A percentile compares a stretch with the other conserved stretches of the same genome.
These are phyloP conservation scores for Physocephala rufipes DNA, from an alignment of 2,888 invertebrate species.

Conservation along the genomic window DNA sequence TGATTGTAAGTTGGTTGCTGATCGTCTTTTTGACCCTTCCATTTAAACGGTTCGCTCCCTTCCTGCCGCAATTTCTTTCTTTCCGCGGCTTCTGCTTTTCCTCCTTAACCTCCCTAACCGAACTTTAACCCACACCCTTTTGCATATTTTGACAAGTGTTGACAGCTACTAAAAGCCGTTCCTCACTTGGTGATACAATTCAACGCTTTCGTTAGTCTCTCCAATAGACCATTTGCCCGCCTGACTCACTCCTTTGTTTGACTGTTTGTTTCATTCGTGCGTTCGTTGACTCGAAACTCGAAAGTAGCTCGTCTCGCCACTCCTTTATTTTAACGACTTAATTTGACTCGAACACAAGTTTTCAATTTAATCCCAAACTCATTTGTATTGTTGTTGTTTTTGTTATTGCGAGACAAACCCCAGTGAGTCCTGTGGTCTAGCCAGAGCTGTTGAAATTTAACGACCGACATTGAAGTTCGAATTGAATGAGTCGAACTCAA, in stretches of 20 bases:
- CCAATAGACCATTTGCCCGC: conserved; percentile 6
- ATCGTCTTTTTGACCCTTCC: no score
- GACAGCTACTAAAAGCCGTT: neutral
- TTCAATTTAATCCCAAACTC: neutral
- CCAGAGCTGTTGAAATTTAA: neutral
- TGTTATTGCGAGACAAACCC: neutral
- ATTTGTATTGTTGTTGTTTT: neutral
- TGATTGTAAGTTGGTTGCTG: no score
- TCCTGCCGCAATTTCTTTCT: no score
- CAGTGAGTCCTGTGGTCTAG: neutral
- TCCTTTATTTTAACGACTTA: neutral
- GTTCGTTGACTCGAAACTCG: neutral
- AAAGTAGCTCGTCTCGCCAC: neutral
- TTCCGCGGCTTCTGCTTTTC: neutral
- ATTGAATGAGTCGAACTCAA: neutral
- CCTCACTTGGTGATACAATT: no score
- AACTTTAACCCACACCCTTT: neutral
- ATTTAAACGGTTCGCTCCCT: no score
- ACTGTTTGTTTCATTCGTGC: neutral
- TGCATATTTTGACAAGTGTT: neutral
- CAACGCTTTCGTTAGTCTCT: neutral
- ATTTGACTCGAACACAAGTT: neutral
- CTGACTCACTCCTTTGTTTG: neutral
- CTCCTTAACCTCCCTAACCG: neutral
- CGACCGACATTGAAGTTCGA: neutral